phyloP scores from a whole-genome alignment of 2,797 vertebrate genomes.

The Artibeus lituratus region DNA sequence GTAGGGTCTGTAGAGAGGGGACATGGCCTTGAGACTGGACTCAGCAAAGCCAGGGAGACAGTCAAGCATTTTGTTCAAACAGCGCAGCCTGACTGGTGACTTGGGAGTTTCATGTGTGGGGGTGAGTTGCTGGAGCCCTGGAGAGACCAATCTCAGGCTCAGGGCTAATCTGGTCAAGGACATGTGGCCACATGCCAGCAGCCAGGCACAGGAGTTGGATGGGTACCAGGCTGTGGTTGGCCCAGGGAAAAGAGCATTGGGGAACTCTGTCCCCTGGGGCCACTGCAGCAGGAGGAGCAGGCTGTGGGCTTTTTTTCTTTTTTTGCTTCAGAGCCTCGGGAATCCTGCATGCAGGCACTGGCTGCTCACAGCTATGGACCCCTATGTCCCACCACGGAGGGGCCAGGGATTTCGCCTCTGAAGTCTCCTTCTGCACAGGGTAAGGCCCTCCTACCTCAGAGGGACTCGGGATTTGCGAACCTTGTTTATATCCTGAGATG shows the following conservation, averaged over 20 bases:
- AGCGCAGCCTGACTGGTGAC: rapidly evolving
- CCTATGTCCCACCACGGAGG: not conserved
- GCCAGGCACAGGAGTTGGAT: not conserved
- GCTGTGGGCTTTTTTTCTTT: not conserved
- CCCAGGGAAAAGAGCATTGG: not conserved
- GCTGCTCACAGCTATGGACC: not conserved
- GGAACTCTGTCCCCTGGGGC: not conserved
- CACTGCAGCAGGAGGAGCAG: not conserved
- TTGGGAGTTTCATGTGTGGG: not conserved
- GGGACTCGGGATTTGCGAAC: not conserved
- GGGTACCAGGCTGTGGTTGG: not conserved
- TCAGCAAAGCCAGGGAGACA: not conserved
- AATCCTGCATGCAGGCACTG: not conserved
- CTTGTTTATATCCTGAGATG: not conserved
- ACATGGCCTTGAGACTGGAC: no score
- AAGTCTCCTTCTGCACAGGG: not conserved
- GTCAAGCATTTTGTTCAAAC: not conserved
- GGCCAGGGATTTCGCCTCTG: no score
- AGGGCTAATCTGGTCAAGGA: not conserved
- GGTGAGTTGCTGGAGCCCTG: not conserved
- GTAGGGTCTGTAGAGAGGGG: not conserved
- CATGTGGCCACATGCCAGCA: rapidly evolving
- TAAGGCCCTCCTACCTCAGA: not conserved
- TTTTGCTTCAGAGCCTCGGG: not conserved
- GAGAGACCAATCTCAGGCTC: not conserved